Base-by-base conservation (phyloP, 1,140 invertebrate genomes). In the Lanistes nyassanus region DNA sequence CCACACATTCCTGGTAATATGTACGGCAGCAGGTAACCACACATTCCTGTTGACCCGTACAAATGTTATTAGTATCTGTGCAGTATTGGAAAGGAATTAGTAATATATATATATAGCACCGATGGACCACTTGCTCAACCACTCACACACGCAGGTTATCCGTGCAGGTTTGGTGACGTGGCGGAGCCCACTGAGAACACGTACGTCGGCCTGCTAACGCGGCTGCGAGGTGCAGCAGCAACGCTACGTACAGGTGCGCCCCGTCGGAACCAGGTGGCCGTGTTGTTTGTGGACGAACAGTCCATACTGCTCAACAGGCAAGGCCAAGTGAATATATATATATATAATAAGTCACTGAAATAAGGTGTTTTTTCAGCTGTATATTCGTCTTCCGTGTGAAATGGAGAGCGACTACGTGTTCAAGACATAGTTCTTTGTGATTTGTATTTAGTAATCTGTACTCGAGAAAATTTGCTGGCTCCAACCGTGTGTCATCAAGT, bases 231-330 rank as follows among this genome's bases (percentile, higher is more conserved):
- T 3, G 21, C 26, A 6, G 74, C 66, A 1, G 31, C 9, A 4
- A 36, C 19, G 21, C 36, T 51, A 70, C 19, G 51, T 55, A 19
- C 53, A 53, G 29, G 19, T 7, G 23, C 31, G 69, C 26, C 39
- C 0, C 1, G n/a, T 62, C 13, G 42, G 5, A 73, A 74, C 23
- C 78, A 79, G 58, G 73, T 80, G 37, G 79, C 75, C 9, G 75
- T 80, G 3, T 55, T 80, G 19, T 80, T 80, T 55, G n/a, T 78
- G 26, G 79, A 78, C n/a, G 70, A 80, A 26, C 70, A 76, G 34
- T 68, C 69, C 64, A 51, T 80, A 60, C 21, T 31, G 7, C 23
- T 67, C 5, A 66, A 78, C 72, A 78, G 76, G 76, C 70, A 3
- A 60, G 68, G 5, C 19, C 5, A 21, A n/a, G 3, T 31, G 29